Evolutionary conservation across 2,797 vertebrate genomes (phyloP).

Genomic region (Kryptolebias ocellatus): DNA sequence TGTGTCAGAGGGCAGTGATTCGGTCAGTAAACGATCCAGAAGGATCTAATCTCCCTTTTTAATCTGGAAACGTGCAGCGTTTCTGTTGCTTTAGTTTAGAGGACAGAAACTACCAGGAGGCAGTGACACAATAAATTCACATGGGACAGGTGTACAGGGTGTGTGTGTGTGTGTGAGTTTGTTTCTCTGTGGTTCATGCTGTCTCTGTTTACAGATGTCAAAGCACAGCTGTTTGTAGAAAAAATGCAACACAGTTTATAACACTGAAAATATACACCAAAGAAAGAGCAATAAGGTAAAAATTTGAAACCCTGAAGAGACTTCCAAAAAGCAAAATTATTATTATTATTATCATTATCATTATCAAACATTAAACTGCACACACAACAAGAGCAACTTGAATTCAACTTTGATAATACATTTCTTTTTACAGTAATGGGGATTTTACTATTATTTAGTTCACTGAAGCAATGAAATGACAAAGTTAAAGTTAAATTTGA

Average conservation of each 20-base stretch:
- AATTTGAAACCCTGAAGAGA: constrained; percentile 8
- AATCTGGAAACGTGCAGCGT: constrained; percentile 53
- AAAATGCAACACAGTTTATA: constrained; percentile 7
- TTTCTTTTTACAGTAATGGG: too few species aligned
- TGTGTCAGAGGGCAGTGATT: constrained; percentile 10
- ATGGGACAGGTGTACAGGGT: not conserved
- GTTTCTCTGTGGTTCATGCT: constrained; percentile 2
- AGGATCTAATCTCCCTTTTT: constrained; percentile 63
- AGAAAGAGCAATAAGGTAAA: not conserved
- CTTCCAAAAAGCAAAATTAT: not conserved
- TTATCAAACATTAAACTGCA: too few species aligned
- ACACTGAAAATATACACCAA: constrained; percentile 5
- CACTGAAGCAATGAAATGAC: not conserved
- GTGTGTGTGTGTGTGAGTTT: not conserved
- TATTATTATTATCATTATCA: too few species aligned
- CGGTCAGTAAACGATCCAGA: constrained; percentile 30
- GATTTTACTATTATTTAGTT: too few species aligned
- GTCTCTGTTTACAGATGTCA: constrained; percentile 17
- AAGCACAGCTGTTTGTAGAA: constrained; percentile 8
- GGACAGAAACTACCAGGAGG: constrained; percentile 22
- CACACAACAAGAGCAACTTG: too few species aligned
- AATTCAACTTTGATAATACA: too few species aligned
- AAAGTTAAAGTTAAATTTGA: not conserved
- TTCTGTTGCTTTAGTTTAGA: constrained; percentile 57
- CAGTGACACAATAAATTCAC: constrained; percentile 13